Conservation (phyloP, 37 sponge, comb jelly and placozoan genomes). For the Tethya wilhelma region DNA sequence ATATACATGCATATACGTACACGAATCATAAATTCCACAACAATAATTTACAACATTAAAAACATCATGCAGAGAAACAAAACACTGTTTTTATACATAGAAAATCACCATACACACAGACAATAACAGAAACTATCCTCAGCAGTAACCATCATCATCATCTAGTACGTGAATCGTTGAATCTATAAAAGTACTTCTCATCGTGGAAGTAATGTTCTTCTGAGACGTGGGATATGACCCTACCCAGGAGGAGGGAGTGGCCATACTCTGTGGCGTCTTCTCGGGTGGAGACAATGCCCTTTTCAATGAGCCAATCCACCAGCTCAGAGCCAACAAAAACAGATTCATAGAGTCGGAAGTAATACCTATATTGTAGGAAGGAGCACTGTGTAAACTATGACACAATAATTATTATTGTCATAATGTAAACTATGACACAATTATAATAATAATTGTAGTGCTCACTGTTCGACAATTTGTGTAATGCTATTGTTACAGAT, state of each 20-base stretch:
- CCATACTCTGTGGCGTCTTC: conserved; percentile 78
- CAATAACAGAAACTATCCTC: no score
- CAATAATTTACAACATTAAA: no score
- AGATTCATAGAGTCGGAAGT: conserved; percentile 41
- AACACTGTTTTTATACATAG: no score
- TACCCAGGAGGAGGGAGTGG: conserved; percentile 62
- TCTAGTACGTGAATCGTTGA: no score
- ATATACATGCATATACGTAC: no score
- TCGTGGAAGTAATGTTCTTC: conserved; percentile 83
- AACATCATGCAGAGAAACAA: no score
- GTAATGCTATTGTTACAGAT: no score
- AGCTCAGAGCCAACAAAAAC: conserved; percentile 76
- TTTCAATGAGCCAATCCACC: conserved; percentile 76
- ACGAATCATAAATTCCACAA: no score
- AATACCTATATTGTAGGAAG: neutral
- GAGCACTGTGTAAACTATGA: neutral
- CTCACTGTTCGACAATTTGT: neutral
- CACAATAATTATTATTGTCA: neutral
- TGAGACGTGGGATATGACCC: conserved; percentile 72
- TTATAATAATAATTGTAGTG: neutral
- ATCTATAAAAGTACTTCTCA: conserved; percentile 62
- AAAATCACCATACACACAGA: no score
- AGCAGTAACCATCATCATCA: no score
- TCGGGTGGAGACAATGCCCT: conserved; percentile 40
- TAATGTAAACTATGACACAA: neutral